A percentile compares a stretch with the other conserved stretches of the same genome.
Evolutionary conservation across 1,140 invertebrate genomes (phyloP).

Genomic region (Bombus difficillimus): DNA sequence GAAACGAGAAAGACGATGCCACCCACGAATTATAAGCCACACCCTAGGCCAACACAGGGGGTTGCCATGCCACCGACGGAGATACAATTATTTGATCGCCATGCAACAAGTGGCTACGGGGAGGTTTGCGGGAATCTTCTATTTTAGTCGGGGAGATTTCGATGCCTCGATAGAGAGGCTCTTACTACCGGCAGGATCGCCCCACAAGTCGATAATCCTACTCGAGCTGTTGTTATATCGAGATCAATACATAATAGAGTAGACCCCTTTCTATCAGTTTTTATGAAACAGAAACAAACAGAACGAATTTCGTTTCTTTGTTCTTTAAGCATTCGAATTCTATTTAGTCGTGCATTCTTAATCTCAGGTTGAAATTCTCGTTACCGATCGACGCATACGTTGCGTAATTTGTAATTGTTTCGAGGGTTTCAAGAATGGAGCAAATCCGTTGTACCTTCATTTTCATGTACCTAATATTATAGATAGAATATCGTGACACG

Average conservation of each 20-base stretch:
- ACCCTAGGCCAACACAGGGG: conserved; percentile 25
- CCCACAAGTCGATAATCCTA: conserved; percentile 17
- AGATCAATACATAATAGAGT: background rate
- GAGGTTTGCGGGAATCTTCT: conserved; percentile 50
- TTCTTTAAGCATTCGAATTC: too few species aligned
- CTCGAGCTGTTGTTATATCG: background rate
- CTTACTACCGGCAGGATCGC: background rate
- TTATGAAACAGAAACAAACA: too few species aligned
- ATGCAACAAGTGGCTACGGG: conserved; percentile 67
- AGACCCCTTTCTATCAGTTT: background rate
- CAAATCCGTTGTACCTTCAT: too few species aligned
- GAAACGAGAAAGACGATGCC: conserved; percentile 30
- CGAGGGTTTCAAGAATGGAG: too few species aligned
- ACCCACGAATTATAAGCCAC: conserved; percentile 49
- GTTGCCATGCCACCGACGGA: conserved; percentile 50
- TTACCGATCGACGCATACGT: too few species aligned
- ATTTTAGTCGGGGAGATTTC: conserved; percentile 62
- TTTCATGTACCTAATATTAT: too few species aligned
- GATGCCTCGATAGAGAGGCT: conserved; percentile 63
- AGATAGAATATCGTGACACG: too few species aligned
- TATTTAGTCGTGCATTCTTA: too few species aligned
- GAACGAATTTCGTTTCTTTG: too few species aligned
- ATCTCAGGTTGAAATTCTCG: too few species aligned
- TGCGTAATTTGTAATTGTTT: too few species aligned
- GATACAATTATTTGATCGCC: conserved; percentile 71